These are phyloP conservation scores for Leptinotarsa texana DNA, from an alignment of 1,140 invertebrate genomes.

Conservation along the genomic window DNA sequence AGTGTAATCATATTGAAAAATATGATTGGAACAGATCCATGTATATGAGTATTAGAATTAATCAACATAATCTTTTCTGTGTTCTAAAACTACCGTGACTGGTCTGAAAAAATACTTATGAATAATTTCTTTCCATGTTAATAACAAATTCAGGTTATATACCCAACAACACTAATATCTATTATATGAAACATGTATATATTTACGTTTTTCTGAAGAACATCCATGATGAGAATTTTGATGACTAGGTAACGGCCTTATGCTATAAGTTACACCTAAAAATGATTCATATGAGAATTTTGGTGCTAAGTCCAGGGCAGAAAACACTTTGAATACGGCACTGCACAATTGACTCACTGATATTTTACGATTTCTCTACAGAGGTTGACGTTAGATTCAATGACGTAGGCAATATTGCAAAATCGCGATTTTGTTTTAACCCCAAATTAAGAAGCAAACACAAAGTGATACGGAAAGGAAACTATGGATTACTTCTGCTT, in stretches of 20 bases:
- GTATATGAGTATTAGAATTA: too few relatives aligned
- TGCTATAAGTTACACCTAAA: constrained; percentile 48
- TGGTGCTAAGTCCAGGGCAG: neutral
- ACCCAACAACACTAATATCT: neutral
- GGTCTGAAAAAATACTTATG: too few relatives aligned
- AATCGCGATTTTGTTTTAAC: too few relatives aligned
- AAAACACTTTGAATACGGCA: constrained; percentile 22
- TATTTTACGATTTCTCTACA: constrained; percentile 13
- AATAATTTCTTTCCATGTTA: too few relatives aligned
- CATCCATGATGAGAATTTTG: constrained; percentile 47
- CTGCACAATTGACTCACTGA: constrained; percentile 29
- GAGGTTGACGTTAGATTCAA: neutral
- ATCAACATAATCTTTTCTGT: too few relatives aligned
- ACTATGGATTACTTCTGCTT: too few relatives aligned
- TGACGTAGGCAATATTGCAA: neutral
- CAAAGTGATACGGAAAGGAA: too few relatives aligned
- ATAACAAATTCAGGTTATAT: too few relatives aligned
- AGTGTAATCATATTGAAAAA: too few relatives aligned
- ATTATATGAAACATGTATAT: constrained; percentile 35
- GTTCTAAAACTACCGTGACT: too few relatives aligned
- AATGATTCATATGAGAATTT: constrained; percentile 38
- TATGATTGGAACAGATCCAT: too few relatives aligned
- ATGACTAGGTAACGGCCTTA: constrained; percentile 38
- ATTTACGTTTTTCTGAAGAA: constrained; percentile 52
- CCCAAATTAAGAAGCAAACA: too few relatives aligned